Percentiles rank a stretch among this genome's conserved stretches.
Conservation (phyloP, 2,113 vertebrate genomes). For the Callionymus lyra region DNA sequence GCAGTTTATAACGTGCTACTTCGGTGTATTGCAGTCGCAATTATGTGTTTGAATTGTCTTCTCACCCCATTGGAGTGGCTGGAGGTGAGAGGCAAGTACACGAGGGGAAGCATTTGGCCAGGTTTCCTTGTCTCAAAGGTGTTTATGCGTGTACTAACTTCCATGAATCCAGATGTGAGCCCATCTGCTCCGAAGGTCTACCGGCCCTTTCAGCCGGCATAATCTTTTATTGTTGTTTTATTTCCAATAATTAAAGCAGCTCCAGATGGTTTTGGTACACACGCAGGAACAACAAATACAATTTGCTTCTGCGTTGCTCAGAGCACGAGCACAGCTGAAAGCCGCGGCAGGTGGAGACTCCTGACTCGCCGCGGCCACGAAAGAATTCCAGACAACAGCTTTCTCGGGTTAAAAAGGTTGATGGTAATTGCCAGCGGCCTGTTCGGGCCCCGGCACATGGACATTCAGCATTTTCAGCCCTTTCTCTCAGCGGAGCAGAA, state of each 20-base stretch:
- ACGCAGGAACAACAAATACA: constrained; percentile 46
- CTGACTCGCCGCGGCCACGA: too few relatives aligned
- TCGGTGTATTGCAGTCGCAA: too few relatives aligned
- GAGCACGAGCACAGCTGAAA: constrained; percentile 23
- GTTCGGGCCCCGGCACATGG: constrained; percentile 34
- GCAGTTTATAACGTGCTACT: too few relatives aligned
- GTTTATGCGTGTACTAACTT: constrained; percentile 67
- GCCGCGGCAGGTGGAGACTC: constrained; percentile 53
- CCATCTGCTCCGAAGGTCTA: constrained; percentile 77
- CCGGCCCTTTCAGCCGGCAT: constrained; percentile 49
- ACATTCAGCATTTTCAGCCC: constrained; percentile 18
- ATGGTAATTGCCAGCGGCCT: constrained; percentile 44
- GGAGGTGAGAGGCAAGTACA: constrained; percentile 11
- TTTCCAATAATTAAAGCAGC: constrained; percentile 75
- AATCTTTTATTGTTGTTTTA: constrained; percentile 74
- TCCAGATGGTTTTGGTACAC: constrained; percentile 69
- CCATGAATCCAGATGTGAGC: constrained; percentile 76
- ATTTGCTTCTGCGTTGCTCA: constrained; percentile 17
- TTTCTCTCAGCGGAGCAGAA: constrained; percentile 36
- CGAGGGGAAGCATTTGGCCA: constrained; percentile 11
- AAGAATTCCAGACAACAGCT: constrained; percentile 36
- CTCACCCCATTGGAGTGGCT: background rate
- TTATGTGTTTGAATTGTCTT: too few relatives aligned
- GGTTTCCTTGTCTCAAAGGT: constrained; percentile 26
- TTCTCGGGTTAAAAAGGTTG: constrained; percentile 44